Percentiles rank a stretch among this genome's conserved stretches.
Evolutionary conservation across 2,888 invertebrate species (phyloP).

Genomic region (Ornithoptera priamus): DNA sequence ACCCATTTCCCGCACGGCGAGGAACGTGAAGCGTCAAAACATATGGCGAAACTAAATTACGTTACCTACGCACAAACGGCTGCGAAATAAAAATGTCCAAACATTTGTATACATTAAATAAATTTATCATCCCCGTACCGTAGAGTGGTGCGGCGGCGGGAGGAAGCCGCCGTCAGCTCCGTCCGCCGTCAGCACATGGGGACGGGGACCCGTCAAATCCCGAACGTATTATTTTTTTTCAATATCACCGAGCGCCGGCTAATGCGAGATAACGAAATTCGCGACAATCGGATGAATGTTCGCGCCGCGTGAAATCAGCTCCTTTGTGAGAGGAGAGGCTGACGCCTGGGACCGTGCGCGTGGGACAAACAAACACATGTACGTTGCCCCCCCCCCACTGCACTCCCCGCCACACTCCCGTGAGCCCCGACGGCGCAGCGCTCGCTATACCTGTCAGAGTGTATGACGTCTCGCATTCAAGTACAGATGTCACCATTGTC

Average conservation of each 20-base stretch:
- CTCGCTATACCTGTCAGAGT: slow-evolving; percentile 76
- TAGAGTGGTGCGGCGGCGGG: slow-evolving; percentile 57
- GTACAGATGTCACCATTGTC: slow-evolving; percentile 77
- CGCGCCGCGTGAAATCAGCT: slow-evolving; percentile 78
- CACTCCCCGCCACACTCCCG: no score
- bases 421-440: no score
- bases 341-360: slow-evolving; percentile 46
- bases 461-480: slow-evolving; percentile 72
- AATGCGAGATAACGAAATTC: slow-evolving; percentile 76
- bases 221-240: slow-evolving; percentile 77
- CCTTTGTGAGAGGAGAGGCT: slow-evolving; percentile 66
- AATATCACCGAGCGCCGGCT: slow-evolving; percentile 71
- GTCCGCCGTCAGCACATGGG: slow-evolving; percentile 57
- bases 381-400: slow-evolving; percentile 56
- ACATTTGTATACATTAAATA: slow-evolving; percentile 80
- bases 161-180: slow-evolving; percentile 64
- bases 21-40: slow-evolving; percentile 64
- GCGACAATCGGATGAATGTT: slow-evolving; percentile 77
- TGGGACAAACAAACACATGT: slow-evolving; percentile 70
- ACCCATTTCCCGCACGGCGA: slow-evolving; percentile 69
- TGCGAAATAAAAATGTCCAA: slow-evolving; percentile 80
- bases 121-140: slow-evolving; percentile 78
- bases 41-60: slow-evolving; percentile 78
- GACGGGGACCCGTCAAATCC: slow-evolving; percentile 77
- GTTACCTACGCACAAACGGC: slow-evolving; percentile 77